A percentile compares a stretch with the other conserved stretches of the same genome.
These are phyloP conservation scores for Amblyjoppa proteus DNA, from an alignment of 2,888 invertebrate genomes.

Conservation along the genomic window DNA sequence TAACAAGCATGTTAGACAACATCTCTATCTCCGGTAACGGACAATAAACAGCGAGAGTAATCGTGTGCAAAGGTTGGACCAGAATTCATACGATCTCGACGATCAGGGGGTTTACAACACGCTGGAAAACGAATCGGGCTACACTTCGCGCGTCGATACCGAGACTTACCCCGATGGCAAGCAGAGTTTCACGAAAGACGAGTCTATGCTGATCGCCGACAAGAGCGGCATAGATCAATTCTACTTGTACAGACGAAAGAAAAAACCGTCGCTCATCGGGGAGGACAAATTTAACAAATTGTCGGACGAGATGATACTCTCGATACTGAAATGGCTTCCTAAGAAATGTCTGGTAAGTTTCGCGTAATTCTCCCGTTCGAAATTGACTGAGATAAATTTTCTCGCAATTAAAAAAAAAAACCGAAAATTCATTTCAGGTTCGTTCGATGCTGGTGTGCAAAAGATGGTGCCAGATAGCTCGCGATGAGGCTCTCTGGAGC, in stretches of 20 bases:
- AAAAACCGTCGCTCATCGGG: slow-evolving; percentile 83
- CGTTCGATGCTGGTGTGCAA: slow-evolving; percentile 86
- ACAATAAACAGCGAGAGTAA: slow-evolving; percentile 20
- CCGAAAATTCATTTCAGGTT: slow-evolving; percentile 73
- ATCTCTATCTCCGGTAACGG: not conserved
- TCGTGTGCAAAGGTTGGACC: slow-evolving; percentile 72
- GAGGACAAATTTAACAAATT: slow-evolving; percentile 90
- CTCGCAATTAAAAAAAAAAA: not conserved
- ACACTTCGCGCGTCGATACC: slow-evolving; percentile 77
- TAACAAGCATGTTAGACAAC: not conserved
- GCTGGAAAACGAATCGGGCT: slow-evolving; percentile 80
- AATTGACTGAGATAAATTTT: not conserved
- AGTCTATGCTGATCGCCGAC: slow-evolving; percentile 77
- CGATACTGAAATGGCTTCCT: slow-evolving; percentile 93
- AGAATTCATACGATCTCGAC: slow-evolving; percentile 74
- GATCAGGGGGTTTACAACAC: slow-evolving; percentile 73
- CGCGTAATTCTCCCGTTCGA: slow-evolving; percentile 75
- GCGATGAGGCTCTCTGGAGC: slow-evolving; percentile 95
- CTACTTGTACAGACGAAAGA: slow-evolving; percentile 80
- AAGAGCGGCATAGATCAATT: slow-evolving; percentile 79
- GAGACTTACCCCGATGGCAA: slow-evolving; percentile 77
- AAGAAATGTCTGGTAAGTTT: slow-evolving; percentile 91
- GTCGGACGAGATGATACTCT: slow-evolving; percentile 95
- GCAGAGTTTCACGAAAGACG: slow-evolving; percentile 75
- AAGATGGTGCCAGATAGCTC: slow-evolving; percentile 92